phyloP scores from a whole-genome alignment of 1,140 invertebrate genomes.

The Vollenhovia emeryi region DNA sequence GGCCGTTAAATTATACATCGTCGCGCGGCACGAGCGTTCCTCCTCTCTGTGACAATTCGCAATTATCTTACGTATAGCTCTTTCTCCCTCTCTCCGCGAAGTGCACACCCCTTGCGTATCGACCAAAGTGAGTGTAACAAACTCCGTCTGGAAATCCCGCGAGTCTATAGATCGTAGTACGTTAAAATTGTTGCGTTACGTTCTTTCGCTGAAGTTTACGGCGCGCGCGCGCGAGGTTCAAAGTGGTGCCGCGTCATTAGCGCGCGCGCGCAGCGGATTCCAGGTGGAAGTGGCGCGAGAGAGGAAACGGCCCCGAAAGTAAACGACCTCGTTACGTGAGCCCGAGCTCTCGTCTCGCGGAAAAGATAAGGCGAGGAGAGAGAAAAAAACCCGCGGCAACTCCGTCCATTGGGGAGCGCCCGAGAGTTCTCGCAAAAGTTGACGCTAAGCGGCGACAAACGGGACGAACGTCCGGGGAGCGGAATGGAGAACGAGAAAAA shows the following conservation, averaged over 20 bases:
- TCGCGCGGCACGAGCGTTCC: not conserved
- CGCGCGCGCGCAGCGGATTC: not conserved
- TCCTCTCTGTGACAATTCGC: slow-evolving; percentile 14
- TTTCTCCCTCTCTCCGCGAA: too few species aligned
- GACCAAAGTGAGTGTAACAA: slow-evolving; percentile 12
- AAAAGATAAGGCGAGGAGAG: not conserved
- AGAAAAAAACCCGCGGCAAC: not conserved
- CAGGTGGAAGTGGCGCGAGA: not conserved
- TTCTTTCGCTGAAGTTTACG: not conserved
- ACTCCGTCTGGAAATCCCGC: not conserved
- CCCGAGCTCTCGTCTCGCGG: not conserved
- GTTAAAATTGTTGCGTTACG: not conserved
- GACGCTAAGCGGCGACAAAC: not conserved
- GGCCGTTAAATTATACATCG: slow-evolving; percentile 25
- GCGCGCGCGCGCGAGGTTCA: not conserved
- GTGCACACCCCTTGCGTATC: not conserved
- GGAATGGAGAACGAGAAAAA: not conserved
- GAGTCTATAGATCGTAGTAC: not conserved
- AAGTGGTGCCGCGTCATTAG: not conserved
- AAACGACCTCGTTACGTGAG: not conserved
- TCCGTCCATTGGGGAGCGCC: not conserved
- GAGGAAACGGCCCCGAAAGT: not conserved
- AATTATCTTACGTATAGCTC: slow-evolving; percentile 39
- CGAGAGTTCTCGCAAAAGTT: not conserved
- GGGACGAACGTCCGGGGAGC: not conserved